Conservation (phyloP, 2,113 vertebrate genomes). For the Halcyon senegalensis region DNA sequence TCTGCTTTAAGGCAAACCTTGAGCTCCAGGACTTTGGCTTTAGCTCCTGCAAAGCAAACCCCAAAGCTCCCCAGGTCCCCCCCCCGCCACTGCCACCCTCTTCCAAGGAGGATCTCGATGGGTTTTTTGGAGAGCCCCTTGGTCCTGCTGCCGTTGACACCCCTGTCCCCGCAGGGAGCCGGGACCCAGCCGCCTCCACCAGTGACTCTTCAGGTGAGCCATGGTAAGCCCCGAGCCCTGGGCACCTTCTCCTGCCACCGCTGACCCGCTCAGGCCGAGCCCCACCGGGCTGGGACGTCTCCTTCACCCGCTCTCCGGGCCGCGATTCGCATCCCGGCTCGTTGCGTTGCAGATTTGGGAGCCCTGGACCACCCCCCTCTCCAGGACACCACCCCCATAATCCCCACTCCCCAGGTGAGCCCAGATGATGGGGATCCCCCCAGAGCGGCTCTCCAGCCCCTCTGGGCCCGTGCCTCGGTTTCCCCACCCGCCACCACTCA, state of each 20-base stretch:
- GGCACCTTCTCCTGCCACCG: background rate
- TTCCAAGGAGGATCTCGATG: background rate
- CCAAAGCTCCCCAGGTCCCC: background rate
- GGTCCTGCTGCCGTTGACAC: fast-evolving
- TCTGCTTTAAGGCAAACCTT: background rate
- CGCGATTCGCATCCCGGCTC: background rate
- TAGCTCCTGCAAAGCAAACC: background rate
- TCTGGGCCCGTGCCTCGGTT: background rate
- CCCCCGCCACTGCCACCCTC: too few species aligned
- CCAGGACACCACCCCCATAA: fast-evolving
- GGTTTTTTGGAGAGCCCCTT: background rate
- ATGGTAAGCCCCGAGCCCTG: fast-evolving
- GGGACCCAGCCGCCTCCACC: background rate
- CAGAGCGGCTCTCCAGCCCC: background rate
- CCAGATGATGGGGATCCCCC: fast-evolving
- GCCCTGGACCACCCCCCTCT: fast-evolving
- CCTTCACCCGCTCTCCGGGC: fast-evolving
- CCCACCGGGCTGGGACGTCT: too few species aligned
- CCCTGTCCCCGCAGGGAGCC: background rate
- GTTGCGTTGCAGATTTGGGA: background rate
- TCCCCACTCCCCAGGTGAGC: background rate
- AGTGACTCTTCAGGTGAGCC: background rate
- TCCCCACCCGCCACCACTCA: background rate
- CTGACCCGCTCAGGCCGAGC: too few species aligned
- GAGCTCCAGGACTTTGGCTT: too few species aligned